Percentiles rank a stretch among this genome's conserved stretches.
Evolutionary conservation across 37 sponge, comb jelly and placozoan species (phyloP).

Genomic region (Agelas oroides): DNA sequence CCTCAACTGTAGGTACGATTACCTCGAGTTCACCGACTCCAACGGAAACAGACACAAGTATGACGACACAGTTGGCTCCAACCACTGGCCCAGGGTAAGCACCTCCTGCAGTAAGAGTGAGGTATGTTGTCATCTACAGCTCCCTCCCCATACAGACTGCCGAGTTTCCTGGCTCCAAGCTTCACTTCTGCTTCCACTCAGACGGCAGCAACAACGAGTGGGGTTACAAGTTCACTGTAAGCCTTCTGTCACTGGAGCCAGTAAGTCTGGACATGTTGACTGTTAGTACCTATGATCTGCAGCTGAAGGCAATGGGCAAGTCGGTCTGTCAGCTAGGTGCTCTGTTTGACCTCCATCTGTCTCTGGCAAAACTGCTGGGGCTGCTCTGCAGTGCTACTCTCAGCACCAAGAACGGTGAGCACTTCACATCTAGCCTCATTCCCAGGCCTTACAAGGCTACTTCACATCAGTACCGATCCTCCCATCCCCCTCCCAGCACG

Average conservation of each 20-base stretch:
- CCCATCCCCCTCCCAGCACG: too few species aligned
- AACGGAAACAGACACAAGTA: conserved; percentile 49
- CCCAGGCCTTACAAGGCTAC: too few species aligned
- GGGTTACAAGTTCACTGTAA: conserved; percentile 91
- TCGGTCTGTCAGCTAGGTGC: conserved; percentile 49
- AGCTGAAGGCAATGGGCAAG: conserved; percentile 76
- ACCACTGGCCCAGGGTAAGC: conserved; percentile 70
- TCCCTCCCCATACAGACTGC: conserved; percentile 6
- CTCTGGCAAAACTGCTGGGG: conserved; percentile 73
- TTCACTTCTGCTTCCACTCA: conserved; percentile 80
- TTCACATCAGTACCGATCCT: neutral
- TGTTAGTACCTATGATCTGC: too few species aligned
- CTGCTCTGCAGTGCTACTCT: conserved; percentile 52
- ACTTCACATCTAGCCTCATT: too few species aligned
- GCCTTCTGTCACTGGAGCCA: too few species aligned
- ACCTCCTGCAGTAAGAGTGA: too few species aligned
- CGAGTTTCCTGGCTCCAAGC: conserved; percentile 62
- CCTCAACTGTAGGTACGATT: conserved; percentile 69
- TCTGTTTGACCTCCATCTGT: conserved; percentile 81
- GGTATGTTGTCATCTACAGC: too few species aligned
- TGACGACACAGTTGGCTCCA: conserved; percentile 67
- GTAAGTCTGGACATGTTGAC: too few species aligned
- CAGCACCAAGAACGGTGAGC: conserved; percentile 13
- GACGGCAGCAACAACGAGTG: conserved; percentile 82
- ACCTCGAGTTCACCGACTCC: conserved; percentile 80